Base-by-base conservation (phyloP, 2,113 vertebrate species). In the Eretmochelys imbricata region DNA sequence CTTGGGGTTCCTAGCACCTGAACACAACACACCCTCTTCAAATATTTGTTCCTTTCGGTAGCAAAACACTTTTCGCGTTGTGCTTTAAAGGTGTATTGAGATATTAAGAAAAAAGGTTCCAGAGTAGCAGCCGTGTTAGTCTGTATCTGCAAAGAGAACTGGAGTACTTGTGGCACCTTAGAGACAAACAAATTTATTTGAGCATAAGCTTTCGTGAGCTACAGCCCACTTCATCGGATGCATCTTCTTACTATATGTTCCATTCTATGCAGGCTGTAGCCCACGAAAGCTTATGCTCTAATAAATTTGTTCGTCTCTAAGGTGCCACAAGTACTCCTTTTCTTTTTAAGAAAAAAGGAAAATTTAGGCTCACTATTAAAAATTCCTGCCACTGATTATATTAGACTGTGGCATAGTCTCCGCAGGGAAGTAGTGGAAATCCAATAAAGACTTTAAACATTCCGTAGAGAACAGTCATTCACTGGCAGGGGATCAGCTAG, bases 1-100 rank as follows among this genome's bases (percentile, higher is more conserved):
- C 84, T 7, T 22, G 35, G 42, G n/a, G 69, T 57, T n/a, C 2
- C 29, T 6, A 50, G 29, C 48, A 46, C 4, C 53, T 83, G 75
- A 55, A 25, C 31, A 80, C 14, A 14, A 42, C 27, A 62, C 0
- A 2, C 82, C 24, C 53, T 20, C 55, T 65, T 80, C 84, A 51
- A 2, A 83, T 2, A 29, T 0, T 5, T 27, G 50, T n/a, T 46
- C 50, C 87, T 42, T 1, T 0, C 25, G 29, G 20, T 13, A 89
- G 48, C 38, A 82, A 42, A 31, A 88, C 7, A 76, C 38, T 29
- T 22, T 46, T 19, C 17, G 49, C 49, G n/a, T 78, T 55, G 5
- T 51, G 19, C 59, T 89, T 72, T 80, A 42, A 46, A 75, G 35
- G 62, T 8, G 13, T 65, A 35, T 35, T 35, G 59, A 42, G 69